These are phyloP conservation scores for Archaeoteleia sp. DNA, from an alignment of 2,888 invertebrate species.

Conservation along the genomic window DNA sequence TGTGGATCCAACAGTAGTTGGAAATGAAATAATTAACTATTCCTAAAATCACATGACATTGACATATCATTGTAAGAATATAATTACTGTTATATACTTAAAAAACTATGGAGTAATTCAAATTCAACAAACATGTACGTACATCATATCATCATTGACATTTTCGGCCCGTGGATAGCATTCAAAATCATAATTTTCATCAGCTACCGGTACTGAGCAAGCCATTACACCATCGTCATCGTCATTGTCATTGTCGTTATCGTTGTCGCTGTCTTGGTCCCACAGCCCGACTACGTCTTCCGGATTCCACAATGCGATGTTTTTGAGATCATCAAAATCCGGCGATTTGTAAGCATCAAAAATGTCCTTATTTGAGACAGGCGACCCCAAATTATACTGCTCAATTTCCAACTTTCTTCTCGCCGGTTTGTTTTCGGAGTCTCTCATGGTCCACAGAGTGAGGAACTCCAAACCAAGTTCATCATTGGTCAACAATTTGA, in stretches of 20 bases:
- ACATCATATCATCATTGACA: background rate
- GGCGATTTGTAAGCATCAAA: slow-evolving; percentile 60
- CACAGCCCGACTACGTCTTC: slow-evolving; percentile 27
- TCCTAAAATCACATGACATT: too few species aligned
- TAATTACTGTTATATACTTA: too few species aligned
- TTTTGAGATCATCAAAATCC: background rate
- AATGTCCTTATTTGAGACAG: slow-evolving; percentile 37
- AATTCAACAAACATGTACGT: too few species aligned
- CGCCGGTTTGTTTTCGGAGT: slow-evolving; percentile 57
- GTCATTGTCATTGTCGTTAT: slow-evolving; percentile 5
- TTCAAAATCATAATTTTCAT: slow-evolving; percentile 13
- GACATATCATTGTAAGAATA: too few species aligned
- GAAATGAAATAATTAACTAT: too few species aligned
- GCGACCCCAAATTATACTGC: slow-evolving; percentile 51
- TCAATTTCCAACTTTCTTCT: slow-evolving; percentile 36
- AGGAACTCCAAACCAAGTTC: slow-evolving; percentile 66
- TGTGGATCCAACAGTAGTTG: too few species aligned
- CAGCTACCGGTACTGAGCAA: too few species aligned
- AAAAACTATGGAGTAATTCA: too few species aligned
- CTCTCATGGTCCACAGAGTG: slow-evolving; percentile 64
- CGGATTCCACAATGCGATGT: slow-evolving; percentile 24
- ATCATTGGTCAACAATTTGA: slow-evolving; percentile 65
- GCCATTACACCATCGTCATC: slow-evolving; percentile 17
- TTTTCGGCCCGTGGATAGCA: slow-evolving; percentile 29
- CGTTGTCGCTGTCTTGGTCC: slow-evolving; percentile 3